phyloP scores from a whole-genome alignment of 2,113 vertebrate genomes.

The Typhlomys cinereus region DNA sequence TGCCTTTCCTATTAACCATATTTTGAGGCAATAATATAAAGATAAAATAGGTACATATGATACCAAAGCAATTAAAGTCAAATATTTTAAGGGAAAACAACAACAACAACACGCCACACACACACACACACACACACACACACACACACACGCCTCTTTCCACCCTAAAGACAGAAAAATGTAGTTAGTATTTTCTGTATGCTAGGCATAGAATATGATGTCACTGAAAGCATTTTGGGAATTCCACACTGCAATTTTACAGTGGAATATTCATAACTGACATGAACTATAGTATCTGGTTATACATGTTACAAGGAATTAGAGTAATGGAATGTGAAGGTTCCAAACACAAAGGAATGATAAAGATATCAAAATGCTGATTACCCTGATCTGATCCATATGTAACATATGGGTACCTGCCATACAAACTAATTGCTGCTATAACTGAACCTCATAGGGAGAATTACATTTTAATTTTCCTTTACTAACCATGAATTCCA shows the following conservation, averaged over 20 bases:
- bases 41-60: background rate
- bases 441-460: background rate
- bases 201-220: too few species aligned
- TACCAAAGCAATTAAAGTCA: background rate
- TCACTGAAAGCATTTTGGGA: too few species aligned
- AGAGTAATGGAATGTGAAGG: background rate
- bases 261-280: background rate
- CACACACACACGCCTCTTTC: accelerated
- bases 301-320: background rate
- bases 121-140: too few species aligned
- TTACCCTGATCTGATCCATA: background rate
- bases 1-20: background rate
- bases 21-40: background rate
- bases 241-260: background rate
- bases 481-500: background rate
- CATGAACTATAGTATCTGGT: too few species aligned
- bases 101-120: too few species aligned
- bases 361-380: background rate
- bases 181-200: background rate
- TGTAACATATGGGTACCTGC: background rate
- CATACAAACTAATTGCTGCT: background rate
- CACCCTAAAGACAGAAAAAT: background rate
- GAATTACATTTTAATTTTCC: background rate
- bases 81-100: background rate
- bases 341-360: background rate